These are phyloP conservation scores for Abrostola triplasia DNA, from an alignment of 2,888 invertebrate genomes.

Conservation along the genomic window DNA sequence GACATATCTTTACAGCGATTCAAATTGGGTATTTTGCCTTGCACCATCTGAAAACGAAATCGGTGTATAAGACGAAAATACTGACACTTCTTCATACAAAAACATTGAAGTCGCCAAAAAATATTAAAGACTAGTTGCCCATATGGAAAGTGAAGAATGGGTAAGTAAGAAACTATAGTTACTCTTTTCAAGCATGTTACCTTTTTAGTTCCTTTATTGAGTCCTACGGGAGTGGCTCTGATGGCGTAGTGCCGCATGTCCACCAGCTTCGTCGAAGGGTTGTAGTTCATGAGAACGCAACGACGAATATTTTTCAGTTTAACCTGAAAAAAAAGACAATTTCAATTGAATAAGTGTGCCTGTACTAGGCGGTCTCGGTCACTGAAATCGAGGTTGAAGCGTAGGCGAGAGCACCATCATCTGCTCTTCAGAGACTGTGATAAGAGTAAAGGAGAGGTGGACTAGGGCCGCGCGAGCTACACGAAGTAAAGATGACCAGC, in stretches of 20 bases:
- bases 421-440: too few relatives aligned
- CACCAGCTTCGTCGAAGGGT: slow-evolving; percentile 93
- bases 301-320: slow-evolving; percentile 95
- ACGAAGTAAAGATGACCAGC: too few relatives aligned
- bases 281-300: slow-evolving; percentile 97
- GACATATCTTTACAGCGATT: slow-evolving; percentile 94
- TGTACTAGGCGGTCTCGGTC: too few relatives aligned
- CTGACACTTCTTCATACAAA: not conserved
- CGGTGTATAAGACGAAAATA: not conserved
- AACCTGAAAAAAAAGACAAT: slow-evolving; percentile 86
- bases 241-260: slow-evolving; percentile 99
- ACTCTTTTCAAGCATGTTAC: slow-evolving; percentile 51
- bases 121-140: not conserved
- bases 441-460: too few relatives aligned
- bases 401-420: too few relatives aligned
- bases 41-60: slow-evolving; percentile 89
- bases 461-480: too few relatives aligned
- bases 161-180: too few relatives aligned
- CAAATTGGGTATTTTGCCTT: slow-evolving; percentile 97
- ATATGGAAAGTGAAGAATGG: not conserved
- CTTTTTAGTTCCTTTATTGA: slow-evolving; percentile 97
- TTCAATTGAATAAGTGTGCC: not conserved
- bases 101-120: not conserved
- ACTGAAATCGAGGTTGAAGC: too few relatives aligned
- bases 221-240: slow-evolving; percentile 95